Conservation (phyloP, 2,113 vertebrate genomes). For the Pycnonotus jocosus region DNA sequence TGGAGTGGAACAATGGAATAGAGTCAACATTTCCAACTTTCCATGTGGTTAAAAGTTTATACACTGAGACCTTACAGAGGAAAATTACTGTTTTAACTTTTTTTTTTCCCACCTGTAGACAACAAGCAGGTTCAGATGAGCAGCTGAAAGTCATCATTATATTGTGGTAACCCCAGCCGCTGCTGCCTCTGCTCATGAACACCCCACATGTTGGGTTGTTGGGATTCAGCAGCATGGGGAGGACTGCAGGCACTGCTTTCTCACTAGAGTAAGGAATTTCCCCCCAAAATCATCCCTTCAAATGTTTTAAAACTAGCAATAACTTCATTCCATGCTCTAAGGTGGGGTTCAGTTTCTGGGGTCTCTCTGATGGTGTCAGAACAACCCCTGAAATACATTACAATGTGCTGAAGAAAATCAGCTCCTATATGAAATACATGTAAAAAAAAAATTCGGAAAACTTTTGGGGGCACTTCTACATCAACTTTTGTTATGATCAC, state of each 20-base stretch:
- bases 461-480: not conserved
- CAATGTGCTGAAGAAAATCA: not conserved
- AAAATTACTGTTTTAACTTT: not conserved
- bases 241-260: no score
- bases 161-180: not conserved
- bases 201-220: fast-evolving
- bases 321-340: not conserved
- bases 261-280: not conserved
- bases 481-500: not conserved
- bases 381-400: not conserved
- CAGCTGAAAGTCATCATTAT: not conserved
- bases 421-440: not conserved
- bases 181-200: not conserved
- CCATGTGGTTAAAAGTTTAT: not conserved
- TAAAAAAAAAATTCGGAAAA: not conserved
- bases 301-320: not conserved
- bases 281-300: fast-evolving
- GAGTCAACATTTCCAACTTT: not conserved
- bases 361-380: not conserved
- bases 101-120: not conserved
- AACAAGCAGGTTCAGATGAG: not conserved
- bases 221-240: fast-evolving
- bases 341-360: not conserved
- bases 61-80: not conserved
- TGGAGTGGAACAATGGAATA: not conserved